These are phyloP conservation scores for Leptinotarsa undecemlineata DNA, from an alignment of 1,140 invertebrate species.

Conservation along the genomic window DNA sequence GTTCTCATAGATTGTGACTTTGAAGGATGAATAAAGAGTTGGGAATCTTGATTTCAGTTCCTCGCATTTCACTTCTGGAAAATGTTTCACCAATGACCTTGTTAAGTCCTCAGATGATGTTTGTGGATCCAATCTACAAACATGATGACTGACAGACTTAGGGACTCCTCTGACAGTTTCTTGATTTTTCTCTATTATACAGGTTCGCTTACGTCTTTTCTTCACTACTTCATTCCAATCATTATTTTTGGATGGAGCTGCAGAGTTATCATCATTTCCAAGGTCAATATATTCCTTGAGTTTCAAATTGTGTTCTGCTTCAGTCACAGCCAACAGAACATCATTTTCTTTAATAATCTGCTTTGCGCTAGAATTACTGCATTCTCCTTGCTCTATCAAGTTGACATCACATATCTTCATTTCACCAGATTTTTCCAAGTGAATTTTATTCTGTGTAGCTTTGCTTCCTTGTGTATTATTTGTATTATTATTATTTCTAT, in stretches of 20 bases:
- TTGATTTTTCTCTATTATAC: background rate
- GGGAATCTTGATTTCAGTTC: constrained; percentile 17
- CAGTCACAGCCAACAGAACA: no score
- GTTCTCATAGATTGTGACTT: constrained; percentile 10
- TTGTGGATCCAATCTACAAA: constrained; percentile 16
- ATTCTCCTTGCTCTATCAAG: no score
- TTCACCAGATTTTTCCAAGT: no score
- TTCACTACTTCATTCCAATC: background rate
- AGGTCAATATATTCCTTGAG: background rate
- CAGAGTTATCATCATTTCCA: background rate
- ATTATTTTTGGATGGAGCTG: background rate
- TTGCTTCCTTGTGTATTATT: no score
- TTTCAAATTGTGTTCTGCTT: background rate
- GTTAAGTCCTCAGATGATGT: constrained; percentile 13
- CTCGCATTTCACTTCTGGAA: constrained; percentile 26
- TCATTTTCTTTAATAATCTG: no score
- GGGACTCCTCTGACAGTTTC: background rate
- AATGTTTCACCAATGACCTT: constrained; percentile 12
- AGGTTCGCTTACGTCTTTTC: background rate
- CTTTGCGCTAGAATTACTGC: no score
- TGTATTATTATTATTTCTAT: no score
- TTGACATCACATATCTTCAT: no score
- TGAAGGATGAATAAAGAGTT: constrained; percentile 20
- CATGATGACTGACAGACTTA: constrained; percentile 1
- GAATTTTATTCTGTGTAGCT: no score